phyloP scores from a whole-genome alignment of 2,113 vertebrate genomes.

The Gila orcuttii region DNA sequence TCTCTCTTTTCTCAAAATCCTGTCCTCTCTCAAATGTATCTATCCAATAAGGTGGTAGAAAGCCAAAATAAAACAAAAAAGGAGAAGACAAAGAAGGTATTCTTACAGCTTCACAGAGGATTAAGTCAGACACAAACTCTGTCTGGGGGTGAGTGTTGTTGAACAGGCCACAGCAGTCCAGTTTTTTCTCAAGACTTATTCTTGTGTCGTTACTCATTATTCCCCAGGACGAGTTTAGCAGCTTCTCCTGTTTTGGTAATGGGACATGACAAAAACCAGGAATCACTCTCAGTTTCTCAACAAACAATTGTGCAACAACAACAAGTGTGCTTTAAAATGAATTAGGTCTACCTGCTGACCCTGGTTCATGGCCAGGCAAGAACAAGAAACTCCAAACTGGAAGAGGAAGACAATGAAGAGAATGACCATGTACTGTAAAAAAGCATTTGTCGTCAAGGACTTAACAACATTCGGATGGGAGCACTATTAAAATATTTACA shows the following conservation, averaged over 20 bases:
- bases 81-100: neutral
- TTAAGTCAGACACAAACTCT: constrained; percentile 65
- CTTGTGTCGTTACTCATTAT: constrained; percentile 76
- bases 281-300: neutral
- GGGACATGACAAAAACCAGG: neutral
- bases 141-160: constrained; percentile 65
- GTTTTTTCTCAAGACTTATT: constrained; percentile 77
- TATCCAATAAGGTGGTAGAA: neutral
- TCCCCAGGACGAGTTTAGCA: constrained; percentile 82
- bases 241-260: constrained; percentile 71
- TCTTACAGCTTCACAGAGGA: constrained; percentile 77
- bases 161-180: constrained; percentile 88
- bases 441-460: constrained; percentile 42
- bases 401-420: constrained; percentile 89
- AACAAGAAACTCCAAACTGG: constrained; percentile 91
- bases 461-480: neutral
- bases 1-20: neutral
- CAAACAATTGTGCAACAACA: neutral
- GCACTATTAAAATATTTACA: too few species aligned
- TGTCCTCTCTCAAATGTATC: neutral
- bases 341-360: constrained; percentile 81
- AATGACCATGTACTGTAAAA: constrained; percentile 90
- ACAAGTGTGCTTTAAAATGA: neutral
- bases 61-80: constrained; percentile 44
- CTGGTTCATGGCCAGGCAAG: constrained; percentile 86